Percentiles rank a stretch among this genome's conserved stretches.
These are phyloP conservation scores for Euura saliciscinereae DNA, from an alignment of 1,140 invertebrate species.

Conservation along the genomic window DNA sequence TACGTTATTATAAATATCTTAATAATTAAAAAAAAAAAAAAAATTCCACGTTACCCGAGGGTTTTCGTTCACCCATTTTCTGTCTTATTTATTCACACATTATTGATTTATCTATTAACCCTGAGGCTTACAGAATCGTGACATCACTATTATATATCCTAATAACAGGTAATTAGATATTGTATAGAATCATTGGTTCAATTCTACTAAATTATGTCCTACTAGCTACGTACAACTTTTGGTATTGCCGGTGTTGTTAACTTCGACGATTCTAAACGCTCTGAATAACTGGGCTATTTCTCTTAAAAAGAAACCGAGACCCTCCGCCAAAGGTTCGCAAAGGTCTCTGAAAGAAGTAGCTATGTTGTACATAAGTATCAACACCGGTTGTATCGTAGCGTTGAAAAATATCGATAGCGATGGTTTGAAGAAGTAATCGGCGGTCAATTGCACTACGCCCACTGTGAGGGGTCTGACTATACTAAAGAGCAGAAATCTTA, in stretches of 20 bases:
- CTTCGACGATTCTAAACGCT: slow-evolving; percentile 59
- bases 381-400: slow-evolving; percentile 66
- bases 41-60: too few species aligned
- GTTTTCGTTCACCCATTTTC: neutral
- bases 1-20: too few species aligned
- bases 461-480: slow-evolving; percentile 65
- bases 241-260: slow-evolving; percentile 31
- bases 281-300: slow-evolving; percentile 57
- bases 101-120: neutral
- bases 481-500: slow-evolving; percentile 64
- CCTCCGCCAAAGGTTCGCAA: slow-evolving; percentile 65
- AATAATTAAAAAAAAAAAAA: too few species aligned
- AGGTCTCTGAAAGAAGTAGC: slow-evolving; percentile 66
- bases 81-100: neutral
- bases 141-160: neutral
- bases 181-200: neutral
- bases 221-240: neutral
- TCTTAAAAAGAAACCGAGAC: slow-evolving; percentile 58
- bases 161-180: too few species aligned
- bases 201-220: neutral
- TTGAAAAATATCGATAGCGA: slow-evolving; percentile 69
- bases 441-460: slow-evolving; percentile 66
- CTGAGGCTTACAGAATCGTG: neutral
- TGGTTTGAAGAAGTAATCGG: slow-evolving; percentile 72
- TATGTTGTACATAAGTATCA: slow-evolving; percentile 68